Percentiles rank a stretch among this genome's conserved stretches.
Conservation (phyloP, 2,888 invertebrate species). For the Podotricha telesiphe region DNA sequence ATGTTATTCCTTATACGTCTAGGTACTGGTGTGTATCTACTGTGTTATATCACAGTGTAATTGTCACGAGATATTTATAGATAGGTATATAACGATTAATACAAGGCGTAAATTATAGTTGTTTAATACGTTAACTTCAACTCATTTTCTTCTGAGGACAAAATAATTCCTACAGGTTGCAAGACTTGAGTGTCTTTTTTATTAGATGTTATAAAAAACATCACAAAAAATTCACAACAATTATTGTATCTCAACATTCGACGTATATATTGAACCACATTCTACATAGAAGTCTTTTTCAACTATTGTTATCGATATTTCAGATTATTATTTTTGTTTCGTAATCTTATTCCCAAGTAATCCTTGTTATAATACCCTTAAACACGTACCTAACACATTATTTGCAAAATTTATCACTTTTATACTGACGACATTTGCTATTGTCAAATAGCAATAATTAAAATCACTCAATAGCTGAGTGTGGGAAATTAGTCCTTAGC, state of each 20-base stretch:
- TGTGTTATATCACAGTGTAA: too few relatives aligned
- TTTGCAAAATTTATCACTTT: slow-evolving; percentile 58
- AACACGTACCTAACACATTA: slow-evolving; percentile 58
- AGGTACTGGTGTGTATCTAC: too few relatives aligned
- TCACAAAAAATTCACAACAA: too few relatives aligned
- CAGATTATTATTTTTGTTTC: slow-evolving; percentile 3
- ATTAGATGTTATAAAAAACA: too few relatives aligned
- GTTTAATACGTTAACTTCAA: not conserved
- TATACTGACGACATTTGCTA: slow-evolving; percentile 49
- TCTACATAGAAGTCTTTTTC: not conserved
- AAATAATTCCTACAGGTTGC: not conserved
- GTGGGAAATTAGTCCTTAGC: slow-evolving; percentile 74
- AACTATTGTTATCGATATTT: not conserved
- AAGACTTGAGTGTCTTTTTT: not conserved
- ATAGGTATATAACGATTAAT: too few relatives aligned
- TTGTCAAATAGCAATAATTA: slow-evolving; percentile 56
- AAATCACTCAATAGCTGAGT: slow-evolving; percentile 54
- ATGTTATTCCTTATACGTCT: too few relatives aligned
- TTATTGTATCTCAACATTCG: not conserved
- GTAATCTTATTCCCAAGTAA: slow-evolving; percentile 49
- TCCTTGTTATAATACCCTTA: slow-evolving; percentile 67
- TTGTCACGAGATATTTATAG: too few relatives aligned
- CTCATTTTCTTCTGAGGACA: not conserved
- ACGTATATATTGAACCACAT: not conserved
- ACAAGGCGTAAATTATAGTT: too few relatives aligned